Base-by-base conservation (phyloP, 2,888 invertebrate species). In the Emmelina monodactyla region DNA sequence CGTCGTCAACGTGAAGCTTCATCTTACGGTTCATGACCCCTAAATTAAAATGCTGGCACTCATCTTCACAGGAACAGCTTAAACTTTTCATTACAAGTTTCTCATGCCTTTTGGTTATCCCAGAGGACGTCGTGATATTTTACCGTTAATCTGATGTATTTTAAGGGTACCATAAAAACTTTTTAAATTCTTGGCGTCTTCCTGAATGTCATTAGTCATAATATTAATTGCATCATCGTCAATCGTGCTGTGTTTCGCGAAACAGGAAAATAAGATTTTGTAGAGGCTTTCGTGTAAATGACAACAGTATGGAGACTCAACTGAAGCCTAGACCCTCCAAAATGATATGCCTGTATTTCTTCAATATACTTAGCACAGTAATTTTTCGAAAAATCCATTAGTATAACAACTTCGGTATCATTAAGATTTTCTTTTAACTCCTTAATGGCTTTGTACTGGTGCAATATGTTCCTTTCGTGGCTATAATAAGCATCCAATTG, bases 341-440 rank as follows among this genome's bases (percentile, higher is more conserved):
- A 60, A 46, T 60, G 61, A 31, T 52, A 49, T 3, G 49, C 34
- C 42, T 68, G 62, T 3, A 63, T 58, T 49, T 66, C 63, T 33
- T 48, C 32, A 29, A 37, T 41, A 43, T 58, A 58, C 39, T 58
- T 35, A 11, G 30, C 29, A 22, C 34, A 39, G 45, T 51, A 65
- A 36, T 66, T 67, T 48, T 65, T 62, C 2, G 51, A 46, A 43
- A 69, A 66, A 38, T 65, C 51, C 44, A 49, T 46, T 33, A 47
- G 46, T 15, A 51, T 36, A 2, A 42, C 16, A 22, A 34, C 42
- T 19, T 46, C 41, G 14, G 38, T 36, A 30, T 46, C 45, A 12
- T 40, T 33, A 5, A 49, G 34, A 31, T 40, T 41, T 6, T 43
- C 33, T 10, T 29, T 35, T 44, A 41, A 14, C 35, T 13, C n/a